Base-by-base conservation (phyloP, 2,888 invertebrate species). In the Idaea dimidiata region DNA sequence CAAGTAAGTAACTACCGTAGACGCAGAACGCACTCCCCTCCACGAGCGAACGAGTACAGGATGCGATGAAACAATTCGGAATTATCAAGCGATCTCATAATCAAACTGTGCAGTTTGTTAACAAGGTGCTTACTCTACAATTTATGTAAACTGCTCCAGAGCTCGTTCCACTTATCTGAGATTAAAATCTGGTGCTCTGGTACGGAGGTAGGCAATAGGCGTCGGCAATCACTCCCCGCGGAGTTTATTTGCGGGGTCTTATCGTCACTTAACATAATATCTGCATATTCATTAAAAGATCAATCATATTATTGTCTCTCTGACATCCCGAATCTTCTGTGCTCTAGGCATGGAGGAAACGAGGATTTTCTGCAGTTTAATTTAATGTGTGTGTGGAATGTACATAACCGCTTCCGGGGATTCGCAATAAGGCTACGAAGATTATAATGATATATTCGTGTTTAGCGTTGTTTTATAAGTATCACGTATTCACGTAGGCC, bases 201-300 rank as follows among this genome's bases (percentile, higher is more conserved):
- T 78, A 71, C 76, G 79, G 78, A 75, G 78, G 75, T 78, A 81
- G 81, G 82, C 78, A 80, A 82, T 84, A 85, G 86, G 85, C 86
- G 80, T 78, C 78, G 81, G 79, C 86, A 87, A 91, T 91, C 89
- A 85, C 90, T 90, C 92, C 91, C 86, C 75, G 63, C 86, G 89
- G 92, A 90, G 77, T 81, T 85, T 88, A 88, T 88, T 87, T 87
- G 89, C 78, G 87, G 85, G 81, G 79, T 80, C 86, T 87, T 89
- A 89, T 88, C 88, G 83, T 74, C 79, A 78, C 84, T 89, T 87
- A 83, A 87, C 87, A 86, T 84, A 90, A 86, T 84, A 90, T 90
- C 90, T 91, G 89, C 89, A 91, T 90, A 90, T 89, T 91, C 90
- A 90, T 91, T 86, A 88, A 81, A 81, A 85, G 87, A 90, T 91